These are phyloP conservation scores for Schrankia costaestrigalis DNA, from an alignment of 2,888 invertebrate genomes.

Conservation along the genomic window DNA sequence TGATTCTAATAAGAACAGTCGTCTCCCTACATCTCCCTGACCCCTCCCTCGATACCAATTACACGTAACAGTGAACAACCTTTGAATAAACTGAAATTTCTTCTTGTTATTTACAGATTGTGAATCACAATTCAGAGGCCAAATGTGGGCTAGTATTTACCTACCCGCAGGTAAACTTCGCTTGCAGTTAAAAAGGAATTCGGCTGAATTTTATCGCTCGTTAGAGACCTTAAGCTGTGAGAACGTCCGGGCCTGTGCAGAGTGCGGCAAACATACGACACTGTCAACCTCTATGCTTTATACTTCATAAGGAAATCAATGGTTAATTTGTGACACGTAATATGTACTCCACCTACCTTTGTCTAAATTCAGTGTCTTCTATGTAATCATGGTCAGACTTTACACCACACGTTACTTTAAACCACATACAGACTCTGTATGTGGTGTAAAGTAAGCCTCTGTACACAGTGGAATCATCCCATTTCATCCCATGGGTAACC, in stretches of 20 bases:
- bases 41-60: conserved; percentile 27
- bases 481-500: too few species aligned
- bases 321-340: conserved; percentile 32
- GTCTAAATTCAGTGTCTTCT: not conserved
- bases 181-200: conserved; percentile 73
- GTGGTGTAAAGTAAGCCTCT: too few species aligned
- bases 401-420: too few species aligned
- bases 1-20: conserved; percentile 30
- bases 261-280: conserved; percentile 23
- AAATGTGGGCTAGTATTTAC: conserved; percentile 74
- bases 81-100: conserved; percentile 45
- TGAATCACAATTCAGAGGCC: conserved; percentile 66
- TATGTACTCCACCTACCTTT: not conserved
- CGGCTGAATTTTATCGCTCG: conserved; percentile 71
- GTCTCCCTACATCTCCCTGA: conserved; percentile 7
- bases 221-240: conserved; percentile 68
- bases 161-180: conserved; percentile 74
- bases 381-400: not conserved
- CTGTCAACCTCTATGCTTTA: conserved; percentile 33
- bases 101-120: conserved; percentile 61
- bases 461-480: too few species aligned
- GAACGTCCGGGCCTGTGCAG: conserved; percentile 38
- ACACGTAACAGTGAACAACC: conserved; percentile 34
- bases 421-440: too few species aligned
- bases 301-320: conserved; percentile 44